Evolutionary conservation across 2,113 vertebrate species (phyloP).

Genomic region (Paraplagusia blochii): DNA sequence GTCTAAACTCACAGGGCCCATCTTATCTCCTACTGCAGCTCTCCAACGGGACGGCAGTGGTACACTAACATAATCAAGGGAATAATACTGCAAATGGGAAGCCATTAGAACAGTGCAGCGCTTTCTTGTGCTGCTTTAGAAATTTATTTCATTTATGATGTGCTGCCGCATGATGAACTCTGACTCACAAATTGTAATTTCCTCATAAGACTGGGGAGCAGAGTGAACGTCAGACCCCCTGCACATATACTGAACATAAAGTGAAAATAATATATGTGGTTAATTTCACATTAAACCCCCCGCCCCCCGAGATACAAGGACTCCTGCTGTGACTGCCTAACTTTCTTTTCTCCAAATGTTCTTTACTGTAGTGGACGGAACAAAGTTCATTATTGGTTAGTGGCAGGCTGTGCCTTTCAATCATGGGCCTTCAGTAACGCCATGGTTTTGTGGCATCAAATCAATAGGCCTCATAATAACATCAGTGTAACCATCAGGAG

Average conservation of each 20-base stretch:
- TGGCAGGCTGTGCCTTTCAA: too few species aligned
- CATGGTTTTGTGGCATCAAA: too few species aligned
- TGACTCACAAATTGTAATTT: constrained; percentile 44
- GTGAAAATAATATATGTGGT: constrained; percentile 33
- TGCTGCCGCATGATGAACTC: constrained; percentile 33
- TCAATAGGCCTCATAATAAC: too few species aligned
- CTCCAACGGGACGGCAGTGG: constrained; percentile 47
- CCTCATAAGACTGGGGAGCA: constrained; percentile 15
- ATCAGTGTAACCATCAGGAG: too few species aligned
- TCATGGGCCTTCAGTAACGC: too few species aligned
- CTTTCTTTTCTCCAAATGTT: not conserved
- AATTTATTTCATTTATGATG: constrained; percentile 48
- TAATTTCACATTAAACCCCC: not conserved
- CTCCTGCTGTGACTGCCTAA: constrained; percentile 5
- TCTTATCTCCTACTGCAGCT: constrained; percentile 38
- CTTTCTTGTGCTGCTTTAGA: constrained; percentile 53
- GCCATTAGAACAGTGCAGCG: constrained; percentile 50
- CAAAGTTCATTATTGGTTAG: too few species aligned
- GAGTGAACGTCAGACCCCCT: constrained; percentile 1
- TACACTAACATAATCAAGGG: constrained; percentile 51
- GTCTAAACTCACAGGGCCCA: constrained; percentile 39
- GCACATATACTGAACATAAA: constrained; percentile 2
- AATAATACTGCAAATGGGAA: constrained; percentile 65
- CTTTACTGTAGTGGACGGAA: too few species aligned
- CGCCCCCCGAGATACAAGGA: not conserved